Evolutionary conservation across 2,888 invertebrate species (phyloP), one percentile per base, ranked within the genome.

Genomic region (Drosophila lacicola): DNA sequence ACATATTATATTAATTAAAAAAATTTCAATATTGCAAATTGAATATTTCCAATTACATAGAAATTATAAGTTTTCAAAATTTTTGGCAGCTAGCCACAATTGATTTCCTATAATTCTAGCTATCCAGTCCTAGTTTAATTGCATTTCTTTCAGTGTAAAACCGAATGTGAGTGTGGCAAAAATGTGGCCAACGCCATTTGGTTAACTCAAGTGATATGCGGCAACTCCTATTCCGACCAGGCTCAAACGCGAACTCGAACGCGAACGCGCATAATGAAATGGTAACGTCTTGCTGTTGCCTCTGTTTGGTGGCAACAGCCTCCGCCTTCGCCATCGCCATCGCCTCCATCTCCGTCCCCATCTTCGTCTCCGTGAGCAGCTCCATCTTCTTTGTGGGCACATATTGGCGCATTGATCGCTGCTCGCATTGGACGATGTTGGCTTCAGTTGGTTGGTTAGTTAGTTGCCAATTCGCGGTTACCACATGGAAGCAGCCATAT

Each of bases 191-290:
- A 80, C 70, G 70, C 70, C 55, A 69, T 67, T 68, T 65, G 69
- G 66, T 55, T 68, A 67, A 63, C 67, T 70, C 64, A 70, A 47
- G 57, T 68, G 51, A 62, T 58, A 67, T 74, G 64, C 64, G 58
- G 42, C 58, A 63, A 64, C 49, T 61, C 42, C 47, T 58, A 64
- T 56, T 56, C 41, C 51, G 45, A 61, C 49, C 37, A 25, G 54
- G 55, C 60, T 55, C 33, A n/a, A 33, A 49, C 29, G 46, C 3
- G 46, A 17, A n/a, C 37, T 37, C 46, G 51, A 46, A 71, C 67
- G 71, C 56, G 58, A 54, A 61, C 55, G 63, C 58, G 78, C 77
- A 77, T 74, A 79, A 79, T 79, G 78, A 69, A 79, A 79, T 80
- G 66, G 63, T 70, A 71, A 71, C 79, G 79, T 77, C 57, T 60